Base-by-base conservation (phyloP, 2,888 invertebrate species). In the Dorcus hopei region DNA sequence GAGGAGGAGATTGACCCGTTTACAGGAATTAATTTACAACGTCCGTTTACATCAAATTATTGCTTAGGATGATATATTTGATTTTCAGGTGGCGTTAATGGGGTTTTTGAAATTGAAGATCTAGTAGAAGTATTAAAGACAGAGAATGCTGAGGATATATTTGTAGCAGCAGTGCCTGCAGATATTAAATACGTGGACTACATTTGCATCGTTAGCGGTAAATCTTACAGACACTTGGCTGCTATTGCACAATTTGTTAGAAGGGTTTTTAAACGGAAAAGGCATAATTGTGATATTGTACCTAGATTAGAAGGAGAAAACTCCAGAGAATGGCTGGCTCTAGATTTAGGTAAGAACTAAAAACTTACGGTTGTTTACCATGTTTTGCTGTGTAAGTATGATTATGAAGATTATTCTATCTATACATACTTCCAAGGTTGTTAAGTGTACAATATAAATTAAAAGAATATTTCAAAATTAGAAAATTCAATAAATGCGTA, bases 91-190 rank as follows among this genome's bases (percentile, higher is more conserved):
- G 97, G 96, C 9, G 70, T 81, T 60, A 82, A 77, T 64, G 96
- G 96, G 38, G 95, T 96, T 0, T 95, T 88, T 79, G 95, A 97
- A 69, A 83, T 96, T 47, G 90, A 93, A 73, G 93, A 96, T 64
- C 77, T 97, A 49, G 87, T 95, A 0, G 83, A 87, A 14, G 78
- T 94, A 23, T 78, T 97, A 33, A 82, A 83, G 64, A 83, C 85
- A 70, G 93, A 95, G 76, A 93, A 90, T 73, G 89, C 87, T 0
- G 81, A 81, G 71, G 85, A 96, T 72, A 84, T 96, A 64, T 93
- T 92, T 80, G 93, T 93, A 1, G 89, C 89, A 38, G 76, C 83
- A 45, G 85, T 96, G 1, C 90, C 95, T 0, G 75, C 81, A 55
- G 84, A 90, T 49, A 79, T 89, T 7, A 86, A 87, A 61, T 96